Base-by-base conservation (phyloP, 2,113 vertebrate species). In the Crotalus viridis region DNA sequence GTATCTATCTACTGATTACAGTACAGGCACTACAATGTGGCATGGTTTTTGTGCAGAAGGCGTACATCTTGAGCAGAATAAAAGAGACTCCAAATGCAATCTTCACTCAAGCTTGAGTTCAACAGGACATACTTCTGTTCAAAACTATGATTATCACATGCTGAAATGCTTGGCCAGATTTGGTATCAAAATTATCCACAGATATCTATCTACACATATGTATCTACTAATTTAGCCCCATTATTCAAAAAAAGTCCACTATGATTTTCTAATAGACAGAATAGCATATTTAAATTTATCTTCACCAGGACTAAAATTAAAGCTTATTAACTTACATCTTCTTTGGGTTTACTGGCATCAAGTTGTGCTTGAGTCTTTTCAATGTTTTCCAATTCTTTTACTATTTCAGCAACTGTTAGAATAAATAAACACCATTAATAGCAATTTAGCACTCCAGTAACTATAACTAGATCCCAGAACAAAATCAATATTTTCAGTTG, bases 321-420 rank as follows among this genome's bases (percentile, higher is more conserved):
- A 48, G 10, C 28, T 0, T 6, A 91, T 48, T 5, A 89, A 91
- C 96, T 87, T 93, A 97, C 96, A 12, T 87, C 95, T 94, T 97
- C 97, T 22, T 55, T 22, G 0, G 95, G 56, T 95, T 95, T 97
- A 22, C 95, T 97, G 22, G 93, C 96, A 61, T 98, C 98, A 7
- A 99, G 97, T 56, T 97, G 98, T 94, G 95, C 96, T 88, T 97
- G 98, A 9, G 97, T 97, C 97, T 98, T 99, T 98, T 99, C 99
- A 1, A 97, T 98, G 92, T 94, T 97, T 96, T 99, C 98, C 94
- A 99, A 95, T 95, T 99, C 98, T 97, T 98, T 98, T 56, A 98
- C 98, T 88, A 99, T 98, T 94, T 99, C 98, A 92, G 98, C 97
- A 97, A 96, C 99, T 99, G 98, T 98, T 96, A 94, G 96, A 92